Evolutionary conservation across 2,888 invertebrate genomes (phyloP).

Genomic region (Merodon equestris): DNA sequence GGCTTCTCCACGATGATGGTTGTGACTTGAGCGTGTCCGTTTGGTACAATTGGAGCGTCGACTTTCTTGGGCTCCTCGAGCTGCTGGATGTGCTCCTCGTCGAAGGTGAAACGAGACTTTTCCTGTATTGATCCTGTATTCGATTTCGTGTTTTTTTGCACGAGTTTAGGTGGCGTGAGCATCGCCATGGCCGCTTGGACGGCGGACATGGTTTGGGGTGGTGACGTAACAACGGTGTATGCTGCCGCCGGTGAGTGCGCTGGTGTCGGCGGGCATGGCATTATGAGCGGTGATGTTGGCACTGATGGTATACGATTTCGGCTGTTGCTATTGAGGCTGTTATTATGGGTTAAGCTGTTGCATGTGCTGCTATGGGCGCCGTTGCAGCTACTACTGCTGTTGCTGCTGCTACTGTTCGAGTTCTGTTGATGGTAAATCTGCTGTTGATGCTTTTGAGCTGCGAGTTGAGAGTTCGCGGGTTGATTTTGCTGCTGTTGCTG

Average conservation of each 20-base stretch:
- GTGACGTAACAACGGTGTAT: conserved; percentile 75
- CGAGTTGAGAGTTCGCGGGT: conserved; percentile 69
- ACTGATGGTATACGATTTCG: conserved; percentile 81
- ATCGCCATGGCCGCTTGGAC: conserved; percentile 77
- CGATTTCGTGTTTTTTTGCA: conserved; percentile 68
- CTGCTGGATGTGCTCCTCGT: conserved; percentile 73
- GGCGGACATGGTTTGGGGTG: conserved; percentile 75
- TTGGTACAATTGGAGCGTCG: background rate
- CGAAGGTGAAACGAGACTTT: conserved; percentile 73
- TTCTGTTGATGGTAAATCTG: conserved; percentile 71
- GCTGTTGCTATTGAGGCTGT: conserved; percentile 49
- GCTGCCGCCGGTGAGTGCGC: conserved; percentile 78
- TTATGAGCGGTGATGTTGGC: conserved; percentile 85
- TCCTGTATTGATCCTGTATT: conserved; percentile 56
- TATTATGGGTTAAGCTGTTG: conserved; percentile 49
- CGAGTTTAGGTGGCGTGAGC: conserved; percentile 73
- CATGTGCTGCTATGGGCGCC: conserved; percentile 63
- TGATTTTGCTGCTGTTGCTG: conserved; percentile 75
- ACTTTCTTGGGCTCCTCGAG: conserved; percentile 58
- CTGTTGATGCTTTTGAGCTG: conserved; percentile 68
- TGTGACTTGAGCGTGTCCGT: conserved; percentile 46
- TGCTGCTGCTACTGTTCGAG: conserved; percentile 76
- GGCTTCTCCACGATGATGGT: conserved; percentile 70
- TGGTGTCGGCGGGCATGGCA: conserved; percentile 79
- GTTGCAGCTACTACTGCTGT: conserved; percentile 77